These are phyloP conservation scores for Leptogaster cylindrica DNA, from an alignment of 2,888 invertebrate species.

Conservation along the genomic window DNA sequence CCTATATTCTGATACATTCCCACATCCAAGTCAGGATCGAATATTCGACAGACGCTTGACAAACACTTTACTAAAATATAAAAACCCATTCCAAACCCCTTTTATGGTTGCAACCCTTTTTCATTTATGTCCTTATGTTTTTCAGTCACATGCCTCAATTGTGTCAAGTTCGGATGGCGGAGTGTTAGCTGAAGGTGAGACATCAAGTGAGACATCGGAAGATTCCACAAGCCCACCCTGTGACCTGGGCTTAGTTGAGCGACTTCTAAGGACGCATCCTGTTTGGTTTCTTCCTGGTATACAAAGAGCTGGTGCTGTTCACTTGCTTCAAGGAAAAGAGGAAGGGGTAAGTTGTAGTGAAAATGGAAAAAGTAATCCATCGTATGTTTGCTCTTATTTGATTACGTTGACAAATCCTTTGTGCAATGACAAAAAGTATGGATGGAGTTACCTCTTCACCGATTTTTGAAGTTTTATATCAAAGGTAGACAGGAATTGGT, in stretches of 20 bases:
- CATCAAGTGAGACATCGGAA: conserved; percentile 69
- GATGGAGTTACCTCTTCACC: background rate
- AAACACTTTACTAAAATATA: too few relatives aligned
- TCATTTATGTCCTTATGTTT: conserved; percentile 47
- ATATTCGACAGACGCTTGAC: conserved; percentile 1
- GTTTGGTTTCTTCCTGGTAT: conserved; percentile 96
- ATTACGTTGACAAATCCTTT: too few relatives aligned
- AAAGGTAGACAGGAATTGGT: conserved; percentile 6
- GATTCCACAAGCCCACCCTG: conserved; percentile 72
- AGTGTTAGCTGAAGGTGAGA: conserved; percentile 66
- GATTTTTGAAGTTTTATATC: background rate
- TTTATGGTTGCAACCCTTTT: conserved; percentile 5
- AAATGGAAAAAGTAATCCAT: too few relatives aligned
- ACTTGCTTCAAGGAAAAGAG: conserved; percentile 90
- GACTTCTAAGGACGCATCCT: conserved; percentile 88
- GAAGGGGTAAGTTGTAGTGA: conserved; percentile 80
- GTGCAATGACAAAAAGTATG: too few relatives aligned
- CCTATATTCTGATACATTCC: background rate
- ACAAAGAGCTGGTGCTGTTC: conserved; percentile 90
- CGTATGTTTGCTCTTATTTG: too few relatives aligned
- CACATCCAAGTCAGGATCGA: too few relatives aligned
- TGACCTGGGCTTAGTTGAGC: conserved; percentile 83
- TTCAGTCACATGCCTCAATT: conserved; percentile 61
- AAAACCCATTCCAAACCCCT: too few relatives aligned
- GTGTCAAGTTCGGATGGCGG: conserved; percentile 65